Conservation (phyloP, 2,888 invertebrate species). For the Athalia circularis region DNA sequence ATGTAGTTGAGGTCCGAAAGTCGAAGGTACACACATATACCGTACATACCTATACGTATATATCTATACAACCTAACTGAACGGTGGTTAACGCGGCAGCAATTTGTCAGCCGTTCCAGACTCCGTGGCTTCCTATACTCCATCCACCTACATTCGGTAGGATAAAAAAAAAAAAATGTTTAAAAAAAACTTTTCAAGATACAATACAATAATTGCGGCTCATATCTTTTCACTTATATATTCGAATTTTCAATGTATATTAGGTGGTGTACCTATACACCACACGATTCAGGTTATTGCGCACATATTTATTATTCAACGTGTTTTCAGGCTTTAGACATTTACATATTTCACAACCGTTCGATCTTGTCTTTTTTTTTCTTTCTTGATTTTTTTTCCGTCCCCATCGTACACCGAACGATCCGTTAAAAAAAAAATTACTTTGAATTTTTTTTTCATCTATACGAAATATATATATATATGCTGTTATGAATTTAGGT, state of each 20-base stretch:
- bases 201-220: too few relatives aligned
- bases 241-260: too few relatives aligned
- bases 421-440: too few relatives aligned
- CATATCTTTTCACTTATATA: neutral
- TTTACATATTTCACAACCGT: too few relatives aligned
- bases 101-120: constrained; percentile 30
- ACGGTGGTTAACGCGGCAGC: constrained; percentile 32
- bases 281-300: too few relatives aligned
- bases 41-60: too few relatives aligned
- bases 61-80: neutral
- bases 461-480: constrained; percentile 34
- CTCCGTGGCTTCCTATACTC: constrained; percentile 18
- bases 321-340: too few relatives aligned
- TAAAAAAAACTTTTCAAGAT: neutral
- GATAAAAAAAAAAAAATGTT: too few relatives aligned
- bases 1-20: constrained; percentile 33
- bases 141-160: too few relatives aligned
- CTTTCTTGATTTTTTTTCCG: constrained; percentile 45
- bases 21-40: neutral
- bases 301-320: too few relatives aligned
- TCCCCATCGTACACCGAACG: constrained; percentile 32
- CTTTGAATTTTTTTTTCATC: too few relatives aligned
- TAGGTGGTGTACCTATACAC: too few relatives aligned
- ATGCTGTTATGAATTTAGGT: constrained; percentile 24
- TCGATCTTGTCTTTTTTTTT: neutral